phyloP scores from a whole-genome alignment of 2,113 vertebrate genomes.

The Xiphorhynchus elegans region DNA sequence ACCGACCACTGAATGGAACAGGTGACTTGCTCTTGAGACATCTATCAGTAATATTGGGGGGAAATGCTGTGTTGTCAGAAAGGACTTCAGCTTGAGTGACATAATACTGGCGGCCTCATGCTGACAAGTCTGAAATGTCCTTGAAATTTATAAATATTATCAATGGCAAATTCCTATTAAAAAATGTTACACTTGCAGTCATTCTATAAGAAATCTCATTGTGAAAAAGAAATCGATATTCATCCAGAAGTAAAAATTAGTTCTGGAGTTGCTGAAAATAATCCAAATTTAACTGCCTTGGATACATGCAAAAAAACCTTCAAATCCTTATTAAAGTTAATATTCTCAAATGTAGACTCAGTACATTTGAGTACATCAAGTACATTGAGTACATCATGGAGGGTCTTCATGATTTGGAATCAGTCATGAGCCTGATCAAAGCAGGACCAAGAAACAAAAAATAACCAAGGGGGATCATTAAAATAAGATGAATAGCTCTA shows the following conservation, averaged over 20 bases:
- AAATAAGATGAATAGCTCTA: neutral
- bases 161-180: neutral
- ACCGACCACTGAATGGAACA: neutral
- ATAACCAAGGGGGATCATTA: neutral
- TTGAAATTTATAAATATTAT: slow-evolving; percentile 12
- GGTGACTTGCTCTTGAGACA: neutral
- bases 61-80: neutral
- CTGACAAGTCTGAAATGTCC: neutral
- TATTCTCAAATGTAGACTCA: neutral
- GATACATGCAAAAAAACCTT: neutral
- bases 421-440: neutral
- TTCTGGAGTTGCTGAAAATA: neutral
- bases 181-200: neutral
- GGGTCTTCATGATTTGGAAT: neutral
- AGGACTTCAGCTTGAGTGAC: neutral
- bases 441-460: neutral
- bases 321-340: neutral
- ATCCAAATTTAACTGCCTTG: neutral
- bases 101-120: neutral
- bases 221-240: neutral
- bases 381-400: too few species aligned
- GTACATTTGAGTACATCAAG: too few species aligned
- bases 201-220: neutral
- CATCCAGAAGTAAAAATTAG: neutral
- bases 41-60: neutral